phyloP scores from a whole-genome alignment of 2,113 vertebrate genomes.

The Bettongia penicillata region DNA sequence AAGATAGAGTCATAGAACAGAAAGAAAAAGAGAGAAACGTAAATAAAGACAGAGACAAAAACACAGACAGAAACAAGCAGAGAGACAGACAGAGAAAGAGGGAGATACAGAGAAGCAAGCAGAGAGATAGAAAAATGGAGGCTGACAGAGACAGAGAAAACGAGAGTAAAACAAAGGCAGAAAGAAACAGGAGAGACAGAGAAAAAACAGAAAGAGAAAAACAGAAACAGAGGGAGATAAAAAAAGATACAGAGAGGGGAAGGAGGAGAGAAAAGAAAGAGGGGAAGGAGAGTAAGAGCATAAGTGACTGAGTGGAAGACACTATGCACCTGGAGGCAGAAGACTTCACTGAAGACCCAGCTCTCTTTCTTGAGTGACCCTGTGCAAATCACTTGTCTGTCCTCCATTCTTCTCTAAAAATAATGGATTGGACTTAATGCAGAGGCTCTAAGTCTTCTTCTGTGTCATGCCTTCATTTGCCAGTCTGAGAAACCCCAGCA shows the following conservation, averaged over 20 bases:
- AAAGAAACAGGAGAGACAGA: neutral
- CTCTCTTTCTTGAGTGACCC: neutral
- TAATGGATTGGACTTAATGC: neutral
- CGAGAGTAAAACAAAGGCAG: neutral
- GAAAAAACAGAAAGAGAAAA: neutral
- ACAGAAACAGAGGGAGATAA: neutral
- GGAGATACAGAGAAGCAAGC: too few species aligned
- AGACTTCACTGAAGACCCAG: neutral
- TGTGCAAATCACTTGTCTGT: neutral
- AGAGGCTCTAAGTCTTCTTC: neutral
- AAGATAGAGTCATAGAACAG: too few species aligned
- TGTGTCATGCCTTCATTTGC: neutral
- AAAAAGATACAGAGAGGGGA: too few species aligned
- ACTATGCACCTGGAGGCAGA: neutral
- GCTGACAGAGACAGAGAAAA: too few species aligned
- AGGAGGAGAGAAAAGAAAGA: neutral
- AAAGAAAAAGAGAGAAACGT: too few species aligned
- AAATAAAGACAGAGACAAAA: too few species aligned
- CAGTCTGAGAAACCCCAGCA: neutral
- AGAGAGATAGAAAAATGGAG: too few species aligned
- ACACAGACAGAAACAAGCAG: too few species aligned
- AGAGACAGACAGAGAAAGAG: too few species aligned
- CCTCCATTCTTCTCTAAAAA: neutral
- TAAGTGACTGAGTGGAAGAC: neutral
- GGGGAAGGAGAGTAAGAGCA: neutral